These are phyloP conservation scores for Lontra canadensis DNA, from an alignment of 2,113 vertebrate species.

Conservation along the genomic window DNA sequence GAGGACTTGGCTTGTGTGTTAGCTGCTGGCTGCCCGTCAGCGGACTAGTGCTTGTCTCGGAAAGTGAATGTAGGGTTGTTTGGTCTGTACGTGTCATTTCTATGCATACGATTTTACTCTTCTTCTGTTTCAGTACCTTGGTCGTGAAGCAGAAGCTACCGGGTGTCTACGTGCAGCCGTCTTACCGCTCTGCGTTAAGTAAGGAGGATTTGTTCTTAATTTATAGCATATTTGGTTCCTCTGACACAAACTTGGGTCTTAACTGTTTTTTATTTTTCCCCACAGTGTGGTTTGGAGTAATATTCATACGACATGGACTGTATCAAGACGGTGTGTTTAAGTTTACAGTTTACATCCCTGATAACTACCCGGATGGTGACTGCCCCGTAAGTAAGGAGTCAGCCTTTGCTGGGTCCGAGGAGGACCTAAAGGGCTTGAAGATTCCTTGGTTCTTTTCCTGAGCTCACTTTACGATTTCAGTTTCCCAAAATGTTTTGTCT, in stretches of 20 bases:
- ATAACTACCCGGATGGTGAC: conserved; percentile 99
- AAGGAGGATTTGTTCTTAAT: conserved; percentile 76
- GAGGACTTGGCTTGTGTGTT: accelerated
- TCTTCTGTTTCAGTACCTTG: conserved; percentile 89
- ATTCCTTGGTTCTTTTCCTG: not conserved
- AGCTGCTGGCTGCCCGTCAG: not conserved
- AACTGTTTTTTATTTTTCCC: conserved; percentile 24
- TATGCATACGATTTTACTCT: not conserved
- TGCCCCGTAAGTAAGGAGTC: conserved; percentile 88
- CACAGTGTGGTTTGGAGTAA: conserved; percentile 99
- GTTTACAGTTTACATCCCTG: conserved; percentile 99
- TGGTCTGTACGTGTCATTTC: not conserved
- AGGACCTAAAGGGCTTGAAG: not conserved
- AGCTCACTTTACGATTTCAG: not conserved
- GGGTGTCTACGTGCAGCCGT: conserved; percentile 98
- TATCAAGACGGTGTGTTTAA: conserved; percentile 99
- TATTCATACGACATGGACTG: conserved; percentile 97
- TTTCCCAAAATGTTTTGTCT: not conserved
- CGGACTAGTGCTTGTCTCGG: not conserved
- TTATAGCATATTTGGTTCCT: not conserved
- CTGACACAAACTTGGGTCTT: not conserved
- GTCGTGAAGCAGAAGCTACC: conserved; percentile 98
- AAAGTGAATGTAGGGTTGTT: not conserved
- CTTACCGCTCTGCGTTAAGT: conserved; percentile 97
- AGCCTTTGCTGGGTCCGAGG: not conserved